Evolutionary conservation across 2,113 vertebrate species (phyloP).

Genomic region (Grammomys dolichurus): DNA sequence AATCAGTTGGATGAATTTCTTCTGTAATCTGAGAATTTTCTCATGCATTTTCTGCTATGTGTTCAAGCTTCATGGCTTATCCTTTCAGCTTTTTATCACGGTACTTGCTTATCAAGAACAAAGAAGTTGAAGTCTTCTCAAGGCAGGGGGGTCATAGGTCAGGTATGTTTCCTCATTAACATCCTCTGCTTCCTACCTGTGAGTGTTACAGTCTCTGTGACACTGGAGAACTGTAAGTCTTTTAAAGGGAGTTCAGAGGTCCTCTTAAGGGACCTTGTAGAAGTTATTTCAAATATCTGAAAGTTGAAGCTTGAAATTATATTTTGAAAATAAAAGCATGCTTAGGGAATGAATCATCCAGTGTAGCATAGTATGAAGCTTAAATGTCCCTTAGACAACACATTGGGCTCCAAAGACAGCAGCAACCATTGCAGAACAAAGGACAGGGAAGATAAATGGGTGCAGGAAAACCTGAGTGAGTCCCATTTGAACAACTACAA

Average conservation of each 20-base stretch:
- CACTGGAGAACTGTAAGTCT: not conserved
- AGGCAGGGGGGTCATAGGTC: not conserved
- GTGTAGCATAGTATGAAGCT: not conserved
- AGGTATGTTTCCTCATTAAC: not conserved
- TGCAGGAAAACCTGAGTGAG: no score
- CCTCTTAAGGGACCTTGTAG: conserved; percentile 10
- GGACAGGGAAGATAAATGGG: not conserved
- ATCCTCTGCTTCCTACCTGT: not conserved
- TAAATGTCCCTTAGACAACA: not conserved
- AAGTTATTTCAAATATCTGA: not conserved
- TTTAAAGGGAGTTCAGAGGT: not conserved
- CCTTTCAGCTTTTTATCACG: not conserved
- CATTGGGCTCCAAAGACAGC: not conserved
- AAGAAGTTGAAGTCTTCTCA: not conserved
- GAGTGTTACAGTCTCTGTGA: not conserved
- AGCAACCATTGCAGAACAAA: no score
- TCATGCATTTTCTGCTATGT: not conserved
- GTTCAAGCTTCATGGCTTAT: not conserved
- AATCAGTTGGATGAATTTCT: not conserved
- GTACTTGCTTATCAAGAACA: not conserved
- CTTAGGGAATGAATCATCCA: not conserved
- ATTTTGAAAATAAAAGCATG: conserved; percentile 9
- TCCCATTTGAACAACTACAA: not conserved
- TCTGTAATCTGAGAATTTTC: not conserved
- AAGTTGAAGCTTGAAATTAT: not conserved